Evolutionary conservation across 1,140 invertebrate genomes (phyloP).

Genomic region (Drosophila auraria): DNA sequence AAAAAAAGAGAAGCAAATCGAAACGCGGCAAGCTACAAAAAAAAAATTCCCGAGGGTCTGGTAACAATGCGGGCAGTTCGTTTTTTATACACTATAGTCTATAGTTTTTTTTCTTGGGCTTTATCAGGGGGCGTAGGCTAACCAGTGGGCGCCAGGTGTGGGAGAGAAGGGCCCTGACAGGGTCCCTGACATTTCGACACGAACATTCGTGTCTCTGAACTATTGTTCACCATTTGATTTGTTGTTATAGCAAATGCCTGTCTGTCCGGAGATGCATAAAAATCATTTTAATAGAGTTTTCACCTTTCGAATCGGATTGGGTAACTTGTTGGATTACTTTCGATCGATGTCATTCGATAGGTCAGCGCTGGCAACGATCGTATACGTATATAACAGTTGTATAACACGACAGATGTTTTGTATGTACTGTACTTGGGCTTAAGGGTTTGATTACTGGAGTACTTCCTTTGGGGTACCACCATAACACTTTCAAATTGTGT

Average conservation of each 20-base stretch:
- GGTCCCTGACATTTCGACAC: slow-evolving; percentile 69
- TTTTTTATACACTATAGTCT: slow-evolving; percentile 18
- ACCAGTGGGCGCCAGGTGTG: slow-evolving; percentile 31
- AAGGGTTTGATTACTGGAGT: too few relatives aligned
- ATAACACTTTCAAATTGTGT: too few relatives aligned
- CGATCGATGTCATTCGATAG: slow-evolving; percentile 34
- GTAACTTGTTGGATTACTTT: slow-evolving; percentile 30
- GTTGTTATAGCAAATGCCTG: slow-evolving; percentile 28
- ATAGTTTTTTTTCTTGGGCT: slow-evolving; percentile 5
- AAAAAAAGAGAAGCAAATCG: slow-evolving; percentile 17
- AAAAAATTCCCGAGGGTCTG: slow-evolving; percentile 52
- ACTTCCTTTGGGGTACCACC: too few relatives aligned
- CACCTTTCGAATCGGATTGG: slow-evolving; percentile 40
- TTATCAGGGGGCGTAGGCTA: slow-evolving; percentile 26
- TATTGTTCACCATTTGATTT: slow-evolving; percentile 56
- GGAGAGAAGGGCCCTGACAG: slow-evolving; percentile 22
- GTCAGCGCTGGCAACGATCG: neutral
- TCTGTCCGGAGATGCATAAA: slow-evolving; percentile 32
- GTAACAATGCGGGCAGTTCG: slow-evolving; percentile 55
- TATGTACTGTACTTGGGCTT: neutral
- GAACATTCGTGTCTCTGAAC: slow-evolving; percentile 60
- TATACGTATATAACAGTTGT: slow-evolving; percentile 17
- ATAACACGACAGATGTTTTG: slow-evolving; percentile 2
- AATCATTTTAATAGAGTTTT: slow-evolving; percentile 47
- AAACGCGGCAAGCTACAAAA: slow-evolving; percentile 17